Conservation (phyloP, 2,113 vertebrate genomes). For the Lutjanus erythropterus region DNA sequence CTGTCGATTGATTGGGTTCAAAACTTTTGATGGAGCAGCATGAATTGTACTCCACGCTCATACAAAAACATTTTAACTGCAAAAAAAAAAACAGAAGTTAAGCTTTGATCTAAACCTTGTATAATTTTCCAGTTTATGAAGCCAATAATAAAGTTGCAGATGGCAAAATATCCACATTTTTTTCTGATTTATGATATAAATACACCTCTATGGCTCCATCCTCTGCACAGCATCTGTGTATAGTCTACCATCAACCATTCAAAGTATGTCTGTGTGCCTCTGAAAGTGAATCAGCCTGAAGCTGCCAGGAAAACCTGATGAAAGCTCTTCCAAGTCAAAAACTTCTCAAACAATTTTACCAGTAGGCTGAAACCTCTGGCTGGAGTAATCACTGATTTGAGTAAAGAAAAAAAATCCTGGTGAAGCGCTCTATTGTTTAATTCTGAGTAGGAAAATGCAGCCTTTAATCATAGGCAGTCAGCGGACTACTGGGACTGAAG, state of each 20-base stretch:
- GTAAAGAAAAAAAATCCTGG: not conserved
- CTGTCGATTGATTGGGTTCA: not conserved
- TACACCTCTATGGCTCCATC: not conserved
- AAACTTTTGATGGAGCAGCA: not conserved
- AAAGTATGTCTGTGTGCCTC: slow-evolving; percentile 9
- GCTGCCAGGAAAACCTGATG: slow-evolving; percentile 60
- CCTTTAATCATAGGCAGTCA: slow-evolving; percentile 44
- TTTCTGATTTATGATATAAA: slow-evolving; percentile 5
- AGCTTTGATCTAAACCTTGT: too few species aligned
- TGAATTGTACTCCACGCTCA: too few species aligned
- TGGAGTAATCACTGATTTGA: slow-evolving; percentile 8
- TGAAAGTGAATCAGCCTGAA: slow-evolving; percentile 17
- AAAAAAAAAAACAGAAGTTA: not conserved
- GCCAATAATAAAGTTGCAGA: not conserved
- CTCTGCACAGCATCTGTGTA: slow-evolving; percentile 56
- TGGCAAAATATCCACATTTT: not conserved
- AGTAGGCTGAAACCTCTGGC: not conserved
- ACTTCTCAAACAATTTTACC: slow-evolving; percentile 16
- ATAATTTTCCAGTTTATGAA: not conserved
- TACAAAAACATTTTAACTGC: not conserved
- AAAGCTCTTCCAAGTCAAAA: slow-evolving; percentile 29
- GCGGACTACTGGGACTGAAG: slow-evolving; percentile 12
- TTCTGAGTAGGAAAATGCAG: slow-evolving; percentile 28
- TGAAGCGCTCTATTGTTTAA: slow-evolving; percentile 49
- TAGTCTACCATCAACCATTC: slow-evolving; percentile 59